Evolutionary conservation across 1,140 invertebrate species (phyloP).

Genomic region (Bicyclus anynana): DNA sequence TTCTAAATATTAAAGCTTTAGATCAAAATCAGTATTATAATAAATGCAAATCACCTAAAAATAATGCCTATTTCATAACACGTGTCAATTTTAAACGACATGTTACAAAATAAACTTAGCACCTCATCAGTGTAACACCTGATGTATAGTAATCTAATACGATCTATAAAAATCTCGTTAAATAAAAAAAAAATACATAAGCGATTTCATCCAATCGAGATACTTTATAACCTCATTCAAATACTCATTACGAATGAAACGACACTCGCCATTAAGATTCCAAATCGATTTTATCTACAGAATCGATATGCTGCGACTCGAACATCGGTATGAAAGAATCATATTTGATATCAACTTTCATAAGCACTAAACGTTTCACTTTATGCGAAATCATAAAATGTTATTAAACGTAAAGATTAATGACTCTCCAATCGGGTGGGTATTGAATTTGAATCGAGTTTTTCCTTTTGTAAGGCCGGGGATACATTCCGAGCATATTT

Average conservation of each 20-base stretch:
- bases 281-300: conserved; percentile 22
- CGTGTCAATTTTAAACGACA: background rate
- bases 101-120: background rate
- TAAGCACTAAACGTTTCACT: conserved; percentile 11
- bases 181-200: conserved; percentile 18
- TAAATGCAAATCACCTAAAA: background rate
- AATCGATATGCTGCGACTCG: background rate
- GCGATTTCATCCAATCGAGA: conserved; percentile 12
- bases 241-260: conserved; percentile 24
- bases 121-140: conserved; percentile 3
- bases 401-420: conserved; percentile 27
- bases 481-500: background rate
- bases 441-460: background rate
- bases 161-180: conserved; percentile 33
- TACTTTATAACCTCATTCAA: conserved; percentile 13
- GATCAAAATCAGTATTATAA: too few species aligned
- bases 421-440: background rate
- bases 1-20: too few species aligned
- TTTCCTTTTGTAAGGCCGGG: background rate
- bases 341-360: conserved; percentile 2
- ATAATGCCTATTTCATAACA: background rate
- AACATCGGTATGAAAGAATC: background rate
- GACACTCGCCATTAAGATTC: conserved; percentile 24
- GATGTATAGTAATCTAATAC: conserved; percentile 23
- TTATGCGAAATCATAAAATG: conserved; percentile 19